Percentiles rank a stretch among this genome's conserved stretches.
These are phyloP conservation scores for Heliocidaris tuberculata DNA, from an alignment of 35 echinoderm and acorn worm genomes.

Conservation along the genomic window DNA sequence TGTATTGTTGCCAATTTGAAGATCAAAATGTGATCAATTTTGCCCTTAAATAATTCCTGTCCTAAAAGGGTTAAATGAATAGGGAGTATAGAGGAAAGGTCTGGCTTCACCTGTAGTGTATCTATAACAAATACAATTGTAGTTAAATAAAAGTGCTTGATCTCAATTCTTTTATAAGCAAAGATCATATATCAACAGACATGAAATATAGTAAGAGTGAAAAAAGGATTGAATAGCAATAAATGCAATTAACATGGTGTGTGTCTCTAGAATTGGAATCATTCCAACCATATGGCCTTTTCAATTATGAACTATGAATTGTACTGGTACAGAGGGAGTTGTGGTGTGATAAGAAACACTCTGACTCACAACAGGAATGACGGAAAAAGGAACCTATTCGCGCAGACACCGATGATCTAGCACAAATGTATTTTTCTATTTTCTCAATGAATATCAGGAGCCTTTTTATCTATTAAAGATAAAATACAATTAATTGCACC, in stretches of 20 bases:
- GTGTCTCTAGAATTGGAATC: not conserved
- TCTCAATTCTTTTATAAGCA: not conserved
- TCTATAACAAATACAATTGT: not conserved
- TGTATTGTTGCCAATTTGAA: no score
- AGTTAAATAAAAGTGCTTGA: not conserved
- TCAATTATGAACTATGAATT: not conserved
- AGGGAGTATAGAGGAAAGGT: not conserved
- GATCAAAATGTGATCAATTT: no score
- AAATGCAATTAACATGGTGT: constrained; percentile 1
- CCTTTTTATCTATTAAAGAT: not conserved
- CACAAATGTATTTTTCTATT: not conserved
- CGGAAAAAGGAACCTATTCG: not conserved
- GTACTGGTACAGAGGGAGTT: not conserved
- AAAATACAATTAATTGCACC: not conserved
- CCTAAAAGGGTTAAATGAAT: no score
- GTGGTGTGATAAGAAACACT: not conserved
- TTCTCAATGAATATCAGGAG: not conserved
- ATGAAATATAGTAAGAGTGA: not conserved
- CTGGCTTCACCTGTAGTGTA: not conserved
- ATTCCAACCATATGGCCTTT: constrained; percentile 2
- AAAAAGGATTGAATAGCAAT: not conserved
- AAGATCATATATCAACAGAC: not conserved
- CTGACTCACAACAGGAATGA: not conserved
- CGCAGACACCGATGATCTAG: not conserved
- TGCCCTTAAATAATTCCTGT: no score